Evolutionary conservation across 2,113 vertebrate species (phyloP), one percentile per base, ranked within the genome.

Genomic region (Procavia capensis): DNA sequence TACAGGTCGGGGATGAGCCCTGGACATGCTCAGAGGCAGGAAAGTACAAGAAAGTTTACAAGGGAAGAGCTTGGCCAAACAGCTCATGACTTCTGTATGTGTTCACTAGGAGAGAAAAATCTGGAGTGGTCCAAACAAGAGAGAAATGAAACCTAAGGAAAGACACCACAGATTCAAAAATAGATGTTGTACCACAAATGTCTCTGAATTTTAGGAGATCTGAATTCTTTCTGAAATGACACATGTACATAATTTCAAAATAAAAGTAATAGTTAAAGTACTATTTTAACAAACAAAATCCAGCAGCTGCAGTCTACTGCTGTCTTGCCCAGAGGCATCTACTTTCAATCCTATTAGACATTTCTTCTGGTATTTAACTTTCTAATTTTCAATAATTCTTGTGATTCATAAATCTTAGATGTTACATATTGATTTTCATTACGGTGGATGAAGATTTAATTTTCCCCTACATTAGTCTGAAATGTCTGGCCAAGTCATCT

Each of bases 351-450:
- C 1, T 50, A 50, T 54, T 11, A 70, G 54, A 39, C 43, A 10
- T 74, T 93, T 66, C 63, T 84, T 85, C 45, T 87, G 5, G 2
- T 39, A 64, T 34, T 74, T 64, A n/a, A 25, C 29, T 83, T 61
- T 47, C 68, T 54, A 41, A 36, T 97, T 83, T 87, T 54, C 31
- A 79, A 9, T 84, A 81, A 75, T 36, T 63, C 39, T 93, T 88
- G 57, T 86, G n/a, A 74, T 54, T 47, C n/a, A 79, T 27, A 29
- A 75, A 29, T 80, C 61, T 93, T 93, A 59, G 19, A 70, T 29
- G 84, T 96, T 80, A 86, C 27, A 57, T 85, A 39, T 61, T 96
- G 63, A 83, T 20, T 90, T 88, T 78, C 78, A 25, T 24, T 47
- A 43, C 8, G 5, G 45, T 29, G 4, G 39, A 68, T 91, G 22